phyloP scores from a whole-genome alignment of 1,140 invertebrate genomes.

The Drosophila punjabiensis region DNA sequence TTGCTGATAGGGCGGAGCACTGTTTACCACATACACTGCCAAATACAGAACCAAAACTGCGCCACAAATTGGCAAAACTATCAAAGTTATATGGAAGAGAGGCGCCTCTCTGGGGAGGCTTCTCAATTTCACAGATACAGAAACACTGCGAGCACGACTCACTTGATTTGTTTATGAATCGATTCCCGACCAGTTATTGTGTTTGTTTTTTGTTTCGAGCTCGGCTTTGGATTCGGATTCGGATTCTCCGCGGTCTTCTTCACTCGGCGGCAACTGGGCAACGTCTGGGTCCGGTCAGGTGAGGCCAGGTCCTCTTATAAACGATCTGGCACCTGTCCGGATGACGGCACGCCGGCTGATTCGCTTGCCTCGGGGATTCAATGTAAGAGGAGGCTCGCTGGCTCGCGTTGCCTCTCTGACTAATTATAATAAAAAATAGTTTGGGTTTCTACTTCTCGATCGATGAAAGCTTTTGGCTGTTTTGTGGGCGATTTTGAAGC shows the following conservation, averaged over 20 bases:
- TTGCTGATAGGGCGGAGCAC: constrained; percentile 23
- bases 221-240: neutral
- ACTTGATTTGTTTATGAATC: constrained; percentile 60
- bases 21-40: constrained; percentile 33
- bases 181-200: constrained; percentile 35
- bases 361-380: constrained; percentile 17
- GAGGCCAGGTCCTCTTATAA: constrained; percentile 72
- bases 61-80: constrained; percentile 72
- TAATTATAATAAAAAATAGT: constrained; percentile 33
- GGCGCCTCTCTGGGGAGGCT: constrained; percentile 3
- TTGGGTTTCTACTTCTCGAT: neutral
- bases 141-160: constrained; percentile 32
- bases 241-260: constrained; percentile 51
- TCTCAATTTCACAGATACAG: constrained; percentile 21
- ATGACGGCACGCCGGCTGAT: constrained; percentile 22
- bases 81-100: constrained; percentile 52
- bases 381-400: constrained; percentile 11
- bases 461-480: constrained; percentile 18
- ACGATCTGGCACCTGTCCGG: constrained; percentile 29
- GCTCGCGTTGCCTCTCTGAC: constrained; percentile 8
- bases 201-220: neutral
- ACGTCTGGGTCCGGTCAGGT: constrained; percentile 69
- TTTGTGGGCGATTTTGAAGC: neutral
- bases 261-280: constrained; percentile 48
- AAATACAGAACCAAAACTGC: constrained; percentile 71